phyloP scores from a whole-genome alignment of 2,797 vertebrate genomes.

The Lepus oiostolus region DNA sequence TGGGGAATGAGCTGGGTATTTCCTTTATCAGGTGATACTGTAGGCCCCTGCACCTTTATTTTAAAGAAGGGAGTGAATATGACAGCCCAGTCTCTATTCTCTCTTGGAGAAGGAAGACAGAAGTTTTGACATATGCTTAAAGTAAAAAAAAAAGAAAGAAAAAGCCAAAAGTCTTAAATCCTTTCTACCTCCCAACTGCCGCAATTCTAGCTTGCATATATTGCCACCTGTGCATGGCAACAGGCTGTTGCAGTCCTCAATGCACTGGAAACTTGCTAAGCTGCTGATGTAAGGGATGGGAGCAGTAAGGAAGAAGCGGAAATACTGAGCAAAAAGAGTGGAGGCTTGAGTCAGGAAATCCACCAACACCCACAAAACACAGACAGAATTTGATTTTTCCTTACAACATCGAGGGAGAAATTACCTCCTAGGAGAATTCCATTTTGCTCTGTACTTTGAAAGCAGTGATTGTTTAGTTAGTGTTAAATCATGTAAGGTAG shows the following conservation, averaged over 20 bases:
- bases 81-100: background rate
- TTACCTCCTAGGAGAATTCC: background rate
- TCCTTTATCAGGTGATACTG: background rate
- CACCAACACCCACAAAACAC: background rate
- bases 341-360: background rate
- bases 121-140: background rate
- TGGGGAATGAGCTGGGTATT: background rate
- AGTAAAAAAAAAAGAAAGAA: background rate
- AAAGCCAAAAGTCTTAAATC: background rate
- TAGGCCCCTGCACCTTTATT: background rate
- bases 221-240: too few relatives aligned
- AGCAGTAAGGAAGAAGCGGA: too few relatives aligned
- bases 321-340: accelerated
- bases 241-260: accelerated
- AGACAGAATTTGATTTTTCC: background rate
- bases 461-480: conserved; percentile 53
- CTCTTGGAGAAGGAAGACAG: background rate
- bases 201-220: background rate
- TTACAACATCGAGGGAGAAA: background rate
- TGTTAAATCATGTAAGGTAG: conserved; percentile 65
- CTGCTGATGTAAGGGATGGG: accelerated
- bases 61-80: background rate
- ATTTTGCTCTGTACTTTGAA: background rate
- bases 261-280: accelerated
- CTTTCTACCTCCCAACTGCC: background rate